These are phyloP conservation scores for Trachelus troglodyta DNA, from an alignment of 2,888 invertebrate species.

Conservation along the genomic window DNA sequence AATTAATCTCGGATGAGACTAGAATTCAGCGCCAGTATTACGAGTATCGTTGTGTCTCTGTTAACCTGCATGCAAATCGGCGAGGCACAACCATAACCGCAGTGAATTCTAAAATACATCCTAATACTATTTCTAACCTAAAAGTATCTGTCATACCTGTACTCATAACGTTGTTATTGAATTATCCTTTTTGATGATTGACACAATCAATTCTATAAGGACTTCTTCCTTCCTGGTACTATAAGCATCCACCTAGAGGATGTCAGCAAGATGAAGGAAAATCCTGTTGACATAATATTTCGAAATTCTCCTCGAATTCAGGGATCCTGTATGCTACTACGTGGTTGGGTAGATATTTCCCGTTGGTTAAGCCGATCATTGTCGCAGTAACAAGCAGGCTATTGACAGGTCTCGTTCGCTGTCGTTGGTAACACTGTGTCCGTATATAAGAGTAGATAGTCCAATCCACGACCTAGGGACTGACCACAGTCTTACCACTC, in stretches of 20 bases:
- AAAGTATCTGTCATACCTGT: not conserved
- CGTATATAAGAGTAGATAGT: slow-evolving; percentile 25
- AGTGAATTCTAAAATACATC: not conserved
- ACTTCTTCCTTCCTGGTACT: not conserved
- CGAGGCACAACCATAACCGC: not conserved
- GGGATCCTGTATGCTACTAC: not conserved
- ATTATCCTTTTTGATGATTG: not conserved
- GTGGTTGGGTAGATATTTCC: slow-evolving; percentile 51
- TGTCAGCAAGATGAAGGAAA: not conserved
- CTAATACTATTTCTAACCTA: not conserved
- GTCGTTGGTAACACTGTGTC: slow-evolving; percentile 13
- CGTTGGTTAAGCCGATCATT: slow-evolving; percentile 64
- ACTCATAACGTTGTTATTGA: not conserved
- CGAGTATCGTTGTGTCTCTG: too few relatives aligned
- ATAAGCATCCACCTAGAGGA: not conserved
- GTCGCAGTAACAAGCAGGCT: slow-evolving; percentile 63
- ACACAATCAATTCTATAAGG: not conserved
- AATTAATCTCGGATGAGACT: not conserved
- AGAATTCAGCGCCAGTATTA: too few relatives aligned
- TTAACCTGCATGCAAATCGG: not conserved
- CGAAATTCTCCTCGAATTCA: not conserved
- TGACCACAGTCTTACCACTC: slow-evolving; percentile 48
- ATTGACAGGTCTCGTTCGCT: slow-evolving; percentile 59
- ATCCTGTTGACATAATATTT: not conserved
- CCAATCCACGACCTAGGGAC: slow-evolving; percentile 32